These are phyloP conservation scores for Halocynthia aurantium DNA, from an alignment of 23 tunicate genomes.

Conservation along the genomic window DNA sequence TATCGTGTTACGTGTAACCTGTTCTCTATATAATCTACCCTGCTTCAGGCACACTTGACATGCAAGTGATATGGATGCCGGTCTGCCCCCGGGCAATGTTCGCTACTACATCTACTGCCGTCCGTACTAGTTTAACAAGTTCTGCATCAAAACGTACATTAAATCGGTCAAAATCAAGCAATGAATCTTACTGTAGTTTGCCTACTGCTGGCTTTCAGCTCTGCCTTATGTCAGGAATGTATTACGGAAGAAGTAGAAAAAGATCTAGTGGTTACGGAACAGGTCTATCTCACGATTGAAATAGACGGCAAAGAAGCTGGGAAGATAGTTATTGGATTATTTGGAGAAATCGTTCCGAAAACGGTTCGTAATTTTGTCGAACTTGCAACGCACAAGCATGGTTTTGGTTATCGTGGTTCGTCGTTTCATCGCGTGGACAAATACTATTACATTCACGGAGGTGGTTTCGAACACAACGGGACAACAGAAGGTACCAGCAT, in stretches of 20 bases:
- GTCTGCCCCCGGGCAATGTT: too few relatives aligned
- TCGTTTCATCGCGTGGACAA: neutral
- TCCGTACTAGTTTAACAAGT: too few relatives aligned
- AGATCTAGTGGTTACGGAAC: neutral
- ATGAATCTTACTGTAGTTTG: too few relatives aligned
- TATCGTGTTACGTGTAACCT: too few relatives aligned
- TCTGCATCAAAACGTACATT: too few relatives aligned
- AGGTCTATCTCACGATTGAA: neutral
- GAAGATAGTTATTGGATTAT: conserved; percentile 1
- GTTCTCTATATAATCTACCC: too few relatives aligned
- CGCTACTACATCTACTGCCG: too few relatives aligned
- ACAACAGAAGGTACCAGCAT: neutral
- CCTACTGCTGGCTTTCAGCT: too few relatives aligned
- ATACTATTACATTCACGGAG: conserved; percentile 9
- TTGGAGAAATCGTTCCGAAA: conserved; percentile 8
- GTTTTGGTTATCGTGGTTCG: conserved; percentile 1
- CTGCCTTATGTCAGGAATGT: neutral
- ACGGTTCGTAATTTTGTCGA: conserved; percentile 1
- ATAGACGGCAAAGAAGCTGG: neutral
- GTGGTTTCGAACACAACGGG: neutral
- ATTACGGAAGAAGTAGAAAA: neutral
- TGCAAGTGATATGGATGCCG: too few relatives aligned
- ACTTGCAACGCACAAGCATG: conserved; percentile 6
- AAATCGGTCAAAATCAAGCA: too few relatives aligned
- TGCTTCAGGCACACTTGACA: too few relatives aligned